These are phyloP conservation scores for Vidua macroura DNA, from an alignment of 2,113 vertebrate genomes.

Conservation along the genomic window DNA sequence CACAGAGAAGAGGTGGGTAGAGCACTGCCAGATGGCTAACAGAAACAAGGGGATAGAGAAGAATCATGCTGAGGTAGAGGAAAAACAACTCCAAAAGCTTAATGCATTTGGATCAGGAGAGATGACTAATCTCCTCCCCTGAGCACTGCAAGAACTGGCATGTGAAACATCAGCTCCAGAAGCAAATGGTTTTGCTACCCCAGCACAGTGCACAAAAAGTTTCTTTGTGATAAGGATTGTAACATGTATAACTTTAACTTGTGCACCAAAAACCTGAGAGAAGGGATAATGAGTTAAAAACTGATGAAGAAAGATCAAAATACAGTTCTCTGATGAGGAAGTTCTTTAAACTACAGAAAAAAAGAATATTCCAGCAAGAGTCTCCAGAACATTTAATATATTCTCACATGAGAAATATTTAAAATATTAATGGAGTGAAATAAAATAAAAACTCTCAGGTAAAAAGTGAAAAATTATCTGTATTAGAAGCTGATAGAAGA, in stretches of 20 bases:
- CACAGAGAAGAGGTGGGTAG: background rate
- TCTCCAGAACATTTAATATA: background rate
- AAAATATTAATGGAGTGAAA: background rate
- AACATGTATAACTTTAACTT: background rate
- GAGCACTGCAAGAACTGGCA: background rate
- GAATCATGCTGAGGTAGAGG: conserved; percentile 42
- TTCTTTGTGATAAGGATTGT: background rate
- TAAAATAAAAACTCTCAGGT: background rate
- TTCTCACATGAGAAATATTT: background rate
- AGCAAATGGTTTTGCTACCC: background rate
- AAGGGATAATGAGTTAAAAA: background rate
- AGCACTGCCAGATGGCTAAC: conserved; percentile 13
- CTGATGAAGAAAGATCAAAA: background rate
- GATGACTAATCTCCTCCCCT: conserved; percentile 37
- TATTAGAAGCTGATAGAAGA: background rate
- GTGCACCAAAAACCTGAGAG: background rate
- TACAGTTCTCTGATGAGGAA: background rate
- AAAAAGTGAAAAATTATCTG: background rate
- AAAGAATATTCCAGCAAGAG: background rate
- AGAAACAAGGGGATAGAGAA: background rate
- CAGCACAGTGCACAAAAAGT: background rate
- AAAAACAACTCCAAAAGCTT: conserved; percentile 21
- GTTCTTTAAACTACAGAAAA: background rate
- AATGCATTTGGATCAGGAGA: conserved; percentile 10
- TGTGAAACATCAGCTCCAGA: background rate